Conservation (phyloP, 1,140 invertebrate genomes). For the Drosophila pallidifrons region DNA sequence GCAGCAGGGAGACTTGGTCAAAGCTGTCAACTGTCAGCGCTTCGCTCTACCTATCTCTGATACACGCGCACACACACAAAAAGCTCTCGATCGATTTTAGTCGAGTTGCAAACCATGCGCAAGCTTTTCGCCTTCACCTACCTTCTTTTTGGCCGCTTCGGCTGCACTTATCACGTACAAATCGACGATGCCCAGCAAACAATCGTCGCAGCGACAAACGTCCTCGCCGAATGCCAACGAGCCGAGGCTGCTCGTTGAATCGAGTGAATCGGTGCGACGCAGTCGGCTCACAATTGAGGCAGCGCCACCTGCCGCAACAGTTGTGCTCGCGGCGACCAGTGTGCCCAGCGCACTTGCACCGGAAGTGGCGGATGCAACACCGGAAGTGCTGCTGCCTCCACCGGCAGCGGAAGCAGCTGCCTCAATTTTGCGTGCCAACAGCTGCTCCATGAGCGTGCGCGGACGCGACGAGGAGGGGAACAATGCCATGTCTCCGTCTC, state of each 20-base stretch:
- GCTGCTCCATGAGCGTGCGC: slow-evolving; percentile 90
- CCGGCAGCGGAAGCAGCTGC: slow-evolving; percentile 72
- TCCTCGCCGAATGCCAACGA: slow-evolving; percentile 88
- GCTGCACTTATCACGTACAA: slow-evolving; percentile 88
- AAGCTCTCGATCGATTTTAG: background rate
- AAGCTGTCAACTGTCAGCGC: background rate
- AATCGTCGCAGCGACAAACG: slow-evolving; percentile 93
- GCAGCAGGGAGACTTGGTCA: too few species aligned
- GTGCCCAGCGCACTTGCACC: slow-evolving; percentile 81
- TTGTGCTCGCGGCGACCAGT: slow-evolving; percentile 86
- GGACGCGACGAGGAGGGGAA: slow-evolving; percentile 86
- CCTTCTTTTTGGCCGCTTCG: slow-evolving; percentile 90
- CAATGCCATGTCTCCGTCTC: slow-evolving; percentile 58
- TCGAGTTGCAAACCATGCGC: too few species aligned
- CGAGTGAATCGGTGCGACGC: slow-evolving; percentile 90
- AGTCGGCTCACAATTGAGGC: slow-evolving; percentile 82
- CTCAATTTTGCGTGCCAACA: slow-evolving; percentile 92
- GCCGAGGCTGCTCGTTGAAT: slow-evolving; percentile 91
- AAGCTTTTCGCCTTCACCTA: slow-evolving; percentile 68
- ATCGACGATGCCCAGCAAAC: slow-evolving; percentile 92
- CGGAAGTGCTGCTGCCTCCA: slow-evolving; percentile 21
- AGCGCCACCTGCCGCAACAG: slow-evolving; percentile 85
- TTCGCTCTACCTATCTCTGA: too few species aligned
- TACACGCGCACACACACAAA: background rate
- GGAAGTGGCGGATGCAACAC: slow-evolving; percentile 53